Evolutionary conservation across 2,888 invertebrate genomes (phyloP).

Genomic region (Folsomia candida): DNA sequence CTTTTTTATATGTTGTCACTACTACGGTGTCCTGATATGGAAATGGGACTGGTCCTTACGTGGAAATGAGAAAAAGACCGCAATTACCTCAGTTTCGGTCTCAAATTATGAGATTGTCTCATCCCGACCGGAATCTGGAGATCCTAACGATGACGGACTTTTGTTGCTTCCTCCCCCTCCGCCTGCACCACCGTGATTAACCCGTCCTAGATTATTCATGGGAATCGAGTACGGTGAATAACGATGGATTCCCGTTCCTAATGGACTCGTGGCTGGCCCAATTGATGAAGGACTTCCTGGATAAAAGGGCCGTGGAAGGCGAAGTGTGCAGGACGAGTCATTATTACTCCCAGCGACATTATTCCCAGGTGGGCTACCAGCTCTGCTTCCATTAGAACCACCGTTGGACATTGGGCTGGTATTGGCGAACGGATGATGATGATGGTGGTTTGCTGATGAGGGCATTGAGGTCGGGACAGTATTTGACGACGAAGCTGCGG

Average conservation of each 20-base stretch:
- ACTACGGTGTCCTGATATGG: too few species aligned
- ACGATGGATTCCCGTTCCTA: conserved; percentile 53
- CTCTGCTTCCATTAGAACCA: conserved; percentile 40
- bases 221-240: conserved; percentile 56
- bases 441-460: conserved; percentile 17
- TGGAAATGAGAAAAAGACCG: too few species aligned
- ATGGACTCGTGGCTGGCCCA: conserved; percentile 37
- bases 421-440: conserved; percentile 23
- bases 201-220: conserved; percentile 44
- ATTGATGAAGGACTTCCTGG: conserved; percentile 46
- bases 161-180: conserved; percentile 40
- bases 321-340: conserved; percentile 27
- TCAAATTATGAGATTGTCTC: conserved; percentile 46
- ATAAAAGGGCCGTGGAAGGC: conserved; percentile 51
- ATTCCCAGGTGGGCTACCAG: conserved; percentile 36
- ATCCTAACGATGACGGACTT: conserved; percentile 49
- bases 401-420: conserved; percentile 38
- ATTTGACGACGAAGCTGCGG: conserved; percentile 50
- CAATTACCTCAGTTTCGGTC: too few species aligned
- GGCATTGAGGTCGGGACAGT: conserved; percentile 18
- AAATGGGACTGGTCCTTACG: too few species aligned
- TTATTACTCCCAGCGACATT: conserved; percentile 35
- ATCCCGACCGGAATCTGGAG: conserved; percentile 49
- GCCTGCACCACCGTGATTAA: conserved; percentile 32
- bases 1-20: too few species aligned